Evolutionary conservation across 2,888 invertebrate genomes (phyloP).

Genomic region (Heterodera filipjevi): DNA sequence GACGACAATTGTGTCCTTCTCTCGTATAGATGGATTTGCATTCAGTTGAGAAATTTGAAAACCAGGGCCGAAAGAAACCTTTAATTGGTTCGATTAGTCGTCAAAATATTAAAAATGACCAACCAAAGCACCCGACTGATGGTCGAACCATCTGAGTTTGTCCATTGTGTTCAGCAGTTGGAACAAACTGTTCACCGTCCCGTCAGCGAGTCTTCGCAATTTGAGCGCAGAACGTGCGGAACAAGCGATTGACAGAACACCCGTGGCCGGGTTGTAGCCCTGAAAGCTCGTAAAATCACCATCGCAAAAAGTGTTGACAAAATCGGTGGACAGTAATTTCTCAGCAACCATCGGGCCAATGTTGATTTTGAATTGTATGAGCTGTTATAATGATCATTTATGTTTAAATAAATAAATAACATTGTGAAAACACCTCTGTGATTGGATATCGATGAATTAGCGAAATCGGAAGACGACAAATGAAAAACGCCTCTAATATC

Average conservation of each 20-base stretch:
- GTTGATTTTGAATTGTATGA: not conserved
- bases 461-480: not conserved
- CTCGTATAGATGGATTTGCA: not conserved
- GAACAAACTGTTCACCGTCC: not conserved
- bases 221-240: not conserved
- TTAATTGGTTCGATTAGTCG: not conserved
- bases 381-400: not conserved
- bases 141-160: not conserved
- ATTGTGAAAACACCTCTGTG: not conserved
- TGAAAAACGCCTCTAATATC: not conserved
- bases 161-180: not conserved
- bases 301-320: not conserved
- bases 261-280: not conserved
- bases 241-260: not conserved
- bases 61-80: not conserved
- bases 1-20: not conserved
- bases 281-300: not conserved
- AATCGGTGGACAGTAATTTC: not conserved
- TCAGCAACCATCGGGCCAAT: conserved; percentile 4
- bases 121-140: not conserved
- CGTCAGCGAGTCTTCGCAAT: not conserved
- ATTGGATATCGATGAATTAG: not conserved
- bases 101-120: not conserved
- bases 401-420: not conserved
- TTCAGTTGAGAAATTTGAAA: not conserved